Base-by-base conservation (phyloP, 2,797 vertebrate species). In the Cottoperca gobio region DNA sequence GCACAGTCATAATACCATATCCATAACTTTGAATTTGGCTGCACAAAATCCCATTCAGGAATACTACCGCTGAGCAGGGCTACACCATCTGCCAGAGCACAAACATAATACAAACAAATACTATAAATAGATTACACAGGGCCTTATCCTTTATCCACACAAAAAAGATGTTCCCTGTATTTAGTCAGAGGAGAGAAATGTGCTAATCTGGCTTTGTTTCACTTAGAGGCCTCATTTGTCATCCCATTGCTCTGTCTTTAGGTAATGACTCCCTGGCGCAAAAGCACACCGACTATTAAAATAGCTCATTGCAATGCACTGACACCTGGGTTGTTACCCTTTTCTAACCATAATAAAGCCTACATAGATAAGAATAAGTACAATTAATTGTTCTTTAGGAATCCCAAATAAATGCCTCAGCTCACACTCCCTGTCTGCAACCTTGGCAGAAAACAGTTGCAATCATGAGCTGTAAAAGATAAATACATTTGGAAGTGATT, bases 141-240 rank as follows among this genome's bases (percentile, higher is more conserved):
- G 73, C 55, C 80, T 86, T 79, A 84, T 85, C 83, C 86, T 70
- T 85, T 83, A 81, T 81, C 70, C 82, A 48, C 80, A 79, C 73
- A 81, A 85, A 85, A n/a, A 88, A 83, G 46, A 81, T 73, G 79
- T 76, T 79, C 69, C 70, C 63, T 87, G 70, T 79, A 61, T 90
- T 87, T 84, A 78, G 86, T 84, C 84, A 81, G 81, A 75, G 81
- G 61, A 80, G 74, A 79, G 79, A 86, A 91, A 91, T 81, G 78
- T 79, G 84, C 83, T 92, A 86, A 93, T 93, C 89, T 87, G 89
- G 84, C 85, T 89, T 93, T 90, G 86, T 92, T 90, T 89, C 85
- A 84, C 89, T 84, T 87, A 83, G 76, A 83, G 77, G 66, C 82
- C 80, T 84, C 65, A 76, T 87, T 88, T 83, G 75, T 88, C 73